phyloP scores from a whole-genome alignment of 1,140 invertebrate genomes.

The Listronotus bonariensis region DNA sequence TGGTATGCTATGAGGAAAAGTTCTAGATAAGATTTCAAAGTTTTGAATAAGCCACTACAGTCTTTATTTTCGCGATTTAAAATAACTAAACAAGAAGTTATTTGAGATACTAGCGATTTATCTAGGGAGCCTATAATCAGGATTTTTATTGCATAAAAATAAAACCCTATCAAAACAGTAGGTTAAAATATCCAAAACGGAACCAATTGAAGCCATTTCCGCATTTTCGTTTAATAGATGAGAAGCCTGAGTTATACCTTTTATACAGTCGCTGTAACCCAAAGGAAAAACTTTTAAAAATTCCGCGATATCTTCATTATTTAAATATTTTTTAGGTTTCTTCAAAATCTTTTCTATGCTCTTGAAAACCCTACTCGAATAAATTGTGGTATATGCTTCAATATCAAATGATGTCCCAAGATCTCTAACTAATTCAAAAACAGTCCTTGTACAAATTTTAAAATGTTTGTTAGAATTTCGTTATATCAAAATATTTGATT shows the following conservation, averaged over 20 bases:
- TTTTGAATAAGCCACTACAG: conserved; percentile 17
- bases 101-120: conserved; percentile 14
- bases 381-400: background rate
- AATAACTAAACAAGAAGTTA: conserved; percentile 22
- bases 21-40: conserved; percentile 58
- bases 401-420: conserved; percentile 29
- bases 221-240: background rate
- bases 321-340: conserved; percentile 51
- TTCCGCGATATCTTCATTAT: conserved; percentile 24
- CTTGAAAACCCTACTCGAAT: conserved; percentile 25
- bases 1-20: conserved; percentile 61
- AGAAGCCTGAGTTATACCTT: conserved; percentile 21
- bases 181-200: conserved; percentile 22
- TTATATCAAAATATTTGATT: conserved; percentile 61
- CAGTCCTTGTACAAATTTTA: conserved; percentile 8
- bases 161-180: conserved; percentile 35
- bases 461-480: conserved; percentile 53
- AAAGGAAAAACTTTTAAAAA: conserved; percentile 33
- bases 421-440: conserved; percentile 9
- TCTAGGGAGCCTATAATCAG: conserved; percentile 30
- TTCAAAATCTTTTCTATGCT: conserved; percentile 56
- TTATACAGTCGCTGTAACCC: conserved; percentile 28
- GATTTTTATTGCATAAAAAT: conserved; percentile 17
- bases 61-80: conserved; percentile 24
- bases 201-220: conserved; percentile 12